Percentiles rank a stretch among this genome's conserved stretches.
These are phyloP conservation scores for Criorhina ranunculi DNA, from an alignment of 2,888 invertebrate genomes.

Conservation along the genomic window DNA sequence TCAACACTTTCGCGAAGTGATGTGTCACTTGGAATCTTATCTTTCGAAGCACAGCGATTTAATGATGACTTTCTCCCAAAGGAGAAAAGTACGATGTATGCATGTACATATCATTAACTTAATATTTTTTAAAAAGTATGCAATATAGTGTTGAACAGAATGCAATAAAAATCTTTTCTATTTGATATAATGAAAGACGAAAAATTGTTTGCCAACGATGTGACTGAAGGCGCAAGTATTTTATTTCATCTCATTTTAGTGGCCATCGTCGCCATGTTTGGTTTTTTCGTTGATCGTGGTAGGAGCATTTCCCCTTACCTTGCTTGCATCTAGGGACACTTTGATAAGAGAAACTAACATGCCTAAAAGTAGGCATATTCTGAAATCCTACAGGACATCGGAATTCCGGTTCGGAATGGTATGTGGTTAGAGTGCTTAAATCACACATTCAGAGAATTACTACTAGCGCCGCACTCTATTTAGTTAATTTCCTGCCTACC, in stretches of 20 bases:
- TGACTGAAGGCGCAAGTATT: constrained; percentile 42
- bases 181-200: background rate
- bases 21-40: constrained; percentile 23
- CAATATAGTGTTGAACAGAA: background rate
- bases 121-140: constrained; percentile 3
- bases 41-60: background rate
- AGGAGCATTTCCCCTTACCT: background rate
- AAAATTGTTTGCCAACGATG: background rate
- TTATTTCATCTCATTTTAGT: background rate
- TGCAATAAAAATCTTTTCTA: background rate
- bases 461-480: too few species aligned
- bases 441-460: too few species aligned
- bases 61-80: background rate
- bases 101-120: too few species aligned
- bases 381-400: constrained; percentile 13
- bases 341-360: background rate
- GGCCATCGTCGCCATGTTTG: constrained; percentile 33
- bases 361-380: constrained; percentile 44
- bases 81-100: too few species aligned
- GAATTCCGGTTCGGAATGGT: background rate
- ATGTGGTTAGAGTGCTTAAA: background rate
- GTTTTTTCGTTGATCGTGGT: background rate
- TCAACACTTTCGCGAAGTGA: background rate
- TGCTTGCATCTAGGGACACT: constrained; percentile 62
- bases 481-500: too few species aligned